A percentile compares a stretch with the other conserved stretches of the same genome.
phyloP scores from a whole-genome alignment of 1,140 invertebrate species.

The Grapholita molesta region DNA sequence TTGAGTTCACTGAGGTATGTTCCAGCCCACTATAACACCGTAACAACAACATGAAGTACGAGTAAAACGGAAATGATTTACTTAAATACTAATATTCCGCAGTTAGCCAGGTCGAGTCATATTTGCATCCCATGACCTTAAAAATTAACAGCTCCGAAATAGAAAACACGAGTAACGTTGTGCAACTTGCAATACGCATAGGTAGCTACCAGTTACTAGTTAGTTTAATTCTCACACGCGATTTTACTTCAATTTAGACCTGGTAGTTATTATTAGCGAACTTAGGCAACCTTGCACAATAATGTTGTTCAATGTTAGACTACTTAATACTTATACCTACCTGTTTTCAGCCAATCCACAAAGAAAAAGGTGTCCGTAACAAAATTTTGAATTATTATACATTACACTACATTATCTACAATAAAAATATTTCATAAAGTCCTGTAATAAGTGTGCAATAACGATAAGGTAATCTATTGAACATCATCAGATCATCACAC shows the following conservation, averaged over 20 bases:
- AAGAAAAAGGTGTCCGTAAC: too few relatives aligned
- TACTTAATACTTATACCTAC: background rate
- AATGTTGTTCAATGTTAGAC: background rate
- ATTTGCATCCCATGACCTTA: constrained; percentile 16
- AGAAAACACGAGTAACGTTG: constrained; percentile 18
- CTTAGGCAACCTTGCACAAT: constrained; percentile 2
- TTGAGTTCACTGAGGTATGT: background rate
- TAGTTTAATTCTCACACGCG: constrained; percentile 21
- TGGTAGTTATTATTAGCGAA: constrained; percentile 8
- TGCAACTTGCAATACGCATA: constrained; percentile 21
- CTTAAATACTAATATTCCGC: background rate
- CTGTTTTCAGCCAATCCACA: too few relatives aligned
- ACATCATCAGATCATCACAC: too few relatives aligned
- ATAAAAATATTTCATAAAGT: too few relatives aligned
- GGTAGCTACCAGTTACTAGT: too few relatives aligned
- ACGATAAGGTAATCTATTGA: background rate
- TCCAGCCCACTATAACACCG: background rate
- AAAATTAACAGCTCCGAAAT: constrained; percentile 29
- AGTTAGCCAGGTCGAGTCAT: background rate
- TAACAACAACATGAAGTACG: background rate
- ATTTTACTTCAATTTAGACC: background rate
- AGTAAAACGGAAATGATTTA: background rate
- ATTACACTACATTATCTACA: too few relatives aligned
- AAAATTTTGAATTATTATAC: too few relatives aligned
- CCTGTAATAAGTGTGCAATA: constrained; percentile 1